phyloP scores from a whole-genome alignment of 2,113 vertebrate genomes.

The Fukomys damarensis region DNA sequence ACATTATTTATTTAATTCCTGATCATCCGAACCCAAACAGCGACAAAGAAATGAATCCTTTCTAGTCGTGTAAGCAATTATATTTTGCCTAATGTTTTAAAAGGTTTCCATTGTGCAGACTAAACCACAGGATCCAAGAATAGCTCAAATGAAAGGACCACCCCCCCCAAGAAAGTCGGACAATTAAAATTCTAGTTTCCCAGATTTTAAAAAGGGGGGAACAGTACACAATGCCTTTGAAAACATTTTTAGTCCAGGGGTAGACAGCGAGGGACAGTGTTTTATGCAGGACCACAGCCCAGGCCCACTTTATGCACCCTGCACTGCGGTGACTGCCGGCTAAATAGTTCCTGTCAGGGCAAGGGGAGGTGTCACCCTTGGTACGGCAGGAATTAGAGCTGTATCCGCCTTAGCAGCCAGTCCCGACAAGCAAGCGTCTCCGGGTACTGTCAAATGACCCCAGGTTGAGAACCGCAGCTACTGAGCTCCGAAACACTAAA shows the following conservation, averaged over 20 bases:
- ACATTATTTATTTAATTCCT: slow-evolving; percentile 21
- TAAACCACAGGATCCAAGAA: background rate
- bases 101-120: background rate
- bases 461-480: fast-evolving
- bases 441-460: background rate
- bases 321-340: fast-evolving
- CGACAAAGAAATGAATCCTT: background rate
- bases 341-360: fast-evolving
- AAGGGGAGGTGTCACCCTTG: background rate
- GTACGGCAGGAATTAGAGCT: background rate
- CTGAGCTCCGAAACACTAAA: background rate
- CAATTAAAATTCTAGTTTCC: slow-evolving; percentile 1
- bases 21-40: background rate
- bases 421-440: background rate
- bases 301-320: background rate
- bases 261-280: background rate
- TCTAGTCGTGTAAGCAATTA: background rate
- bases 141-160: background rate
- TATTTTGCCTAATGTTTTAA: slow-evolving; percentile 9
- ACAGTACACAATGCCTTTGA: background rate
- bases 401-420: background rate
- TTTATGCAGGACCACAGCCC: background rate
- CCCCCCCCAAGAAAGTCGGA: background rate
- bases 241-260: background rate
- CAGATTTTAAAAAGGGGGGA: background rate